phyloP scores from a whole-genome alignment of 1,140 invertebrate genomes.

The Octopus bimaculoides region DNA sequence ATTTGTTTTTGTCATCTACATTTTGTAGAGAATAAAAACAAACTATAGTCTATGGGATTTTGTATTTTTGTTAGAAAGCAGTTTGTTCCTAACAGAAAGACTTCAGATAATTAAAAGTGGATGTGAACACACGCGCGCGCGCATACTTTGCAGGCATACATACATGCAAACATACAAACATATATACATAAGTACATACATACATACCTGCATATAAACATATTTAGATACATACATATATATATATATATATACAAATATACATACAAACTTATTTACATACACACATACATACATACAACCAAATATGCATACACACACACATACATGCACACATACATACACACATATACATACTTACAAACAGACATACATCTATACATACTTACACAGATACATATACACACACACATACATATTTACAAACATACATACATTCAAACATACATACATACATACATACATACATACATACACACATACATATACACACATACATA shows the following conservation, averaged over 20 bases:
- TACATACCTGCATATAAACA: too few species aligned
- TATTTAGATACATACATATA: neutral
- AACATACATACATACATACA: neutral
- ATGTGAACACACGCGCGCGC: too few species aligned
- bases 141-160: too few species aligned
- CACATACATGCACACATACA: neutral
- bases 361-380: neutral
- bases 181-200: too few species aligned
- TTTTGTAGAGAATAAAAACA: too few species aligned
- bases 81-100: too few species aligned
- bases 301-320: neutral
- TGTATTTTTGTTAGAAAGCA: too few species aligned
- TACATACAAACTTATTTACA: neutral
- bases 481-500: neutral
- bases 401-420: neutral
- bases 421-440: neutral
- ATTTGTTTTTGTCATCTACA: too few species aligned
- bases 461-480: neutral
- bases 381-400: neutral
- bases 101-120: too few species aligned
- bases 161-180: too few species aligned
- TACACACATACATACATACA: neutral
- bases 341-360: neutral
- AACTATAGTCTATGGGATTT: too few species aligned
- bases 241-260: neutral